Percentiles rank a stretch among this genome's conserved stretches.
These are phyloP conservation scores for Troides aeacus DNA, from an alignment of 2,888 invertebrate species.

Conservation along the genomic window DNA sequence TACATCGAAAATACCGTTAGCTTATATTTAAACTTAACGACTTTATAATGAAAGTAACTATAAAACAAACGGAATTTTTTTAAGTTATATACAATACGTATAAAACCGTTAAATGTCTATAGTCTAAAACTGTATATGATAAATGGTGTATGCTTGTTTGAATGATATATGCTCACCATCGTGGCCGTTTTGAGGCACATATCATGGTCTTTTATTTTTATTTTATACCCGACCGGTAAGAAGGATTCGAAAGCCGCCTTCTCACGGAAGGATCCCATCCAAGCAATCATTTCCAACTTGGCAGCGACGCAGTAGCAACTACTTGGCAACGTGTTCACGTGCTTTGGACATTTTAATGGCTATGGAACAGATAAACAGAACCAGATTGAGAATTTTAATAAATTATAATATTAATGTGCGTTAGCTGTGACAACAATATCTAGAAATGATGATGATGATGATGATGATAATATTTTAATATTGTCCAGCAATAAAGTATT, in stretches of 20 bases:
- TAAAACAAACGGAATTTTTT: not conserved
- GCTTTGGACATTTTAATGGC: conserved; percentile 71
- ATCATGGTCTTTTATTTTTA: conserved; percentile 51
- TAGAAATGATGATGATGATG: no score
- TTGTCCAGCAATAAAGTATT: no score
- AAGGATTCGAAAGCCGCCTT: conserved; percentile 44
- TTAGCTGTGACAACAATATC: no score
- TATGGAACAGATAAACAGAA: conserved; percentile 34
- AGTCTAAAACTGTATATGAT: no score
- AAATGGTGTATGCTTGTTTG: not conserved
- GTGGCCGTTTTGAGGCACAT: conserved; percentile 50
- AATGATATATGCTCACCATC: conserved; percentile 42
- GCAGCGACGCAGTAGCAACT: conserved; percentile 58
- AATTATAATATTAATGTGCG: not conserved
- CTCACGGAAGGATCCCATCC: conserved; percentile 61
- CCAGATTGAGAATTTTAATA: not conserved
- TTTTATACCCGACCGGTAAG: conserved; percentile 50
- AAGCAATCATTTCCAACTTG: conserved; percentile 57
- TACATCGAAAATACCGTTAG: not conserved
- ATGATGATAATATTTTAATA: no score
- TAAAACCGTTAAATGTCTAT: no score
- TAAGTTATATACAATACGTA: no score
- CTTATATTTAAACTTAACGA: not conserved
- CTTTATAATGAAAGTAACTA: not conserved
- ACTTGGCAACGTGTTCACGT: conserved; percentile 47